Percentiles rank a stretch among this genome's conserved stretches.
phyloP scores from a whole-genome alignment of 2,888 invertebrate genomes.

The Ochropleura plecta region DNA sequence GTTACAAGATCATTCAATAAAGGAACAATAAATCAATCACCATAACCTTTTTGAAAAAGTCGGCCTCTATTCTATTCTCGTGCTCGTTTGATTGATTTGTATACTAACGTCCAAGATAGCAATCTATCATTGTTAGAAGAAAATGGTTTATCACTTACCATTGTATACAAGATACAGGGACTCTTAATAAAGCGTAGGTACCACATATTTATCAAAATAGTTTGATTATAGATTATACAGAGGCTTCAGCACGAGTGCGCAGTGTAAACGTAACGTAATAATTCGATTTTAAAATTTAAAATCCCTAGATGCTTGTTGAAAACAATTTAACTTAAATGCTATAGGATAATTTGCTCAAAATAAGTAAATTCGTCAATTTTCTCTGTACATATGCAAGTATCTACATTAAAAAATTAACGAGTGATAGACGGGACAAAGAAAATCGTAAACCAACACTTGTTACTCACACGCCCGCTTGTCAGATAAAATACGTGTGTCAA shows the following conservation, averaged over 20 bases:
- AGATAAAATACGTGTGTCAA: too few relatives aligned
- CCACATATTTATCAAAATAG: neutral
- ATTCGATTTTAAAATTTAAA: too few relatives aligned
- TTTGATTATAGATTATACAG: neutral
- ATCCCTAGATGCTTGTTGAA: too few relatives aligned
- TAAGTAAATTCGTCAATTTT: neutral
- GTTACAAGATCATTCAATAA: slow-evolving; percentile 37
- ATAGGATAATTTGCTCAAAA: neutral
- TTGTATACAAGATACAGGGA: slow-evolving; percentile 11
- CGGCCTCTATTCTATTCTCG: slow-evolving; percentile 52
- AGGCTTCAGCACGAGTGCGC: too few relatives aligned
- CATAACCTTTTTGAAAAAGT: slow-evolving; percentile 53
- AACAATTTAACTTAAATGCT: too few relatives aligned
- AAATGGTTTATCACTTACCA: slow-evolving; percentile 41
- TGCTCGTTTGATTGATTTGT: slow-evolving; percentile 52
- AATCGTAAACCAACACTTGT: too few relatives aligned
- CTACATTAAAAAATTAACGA: too few relatives aligned
- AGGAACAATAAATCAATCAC: slow-evolving; percentile 50
- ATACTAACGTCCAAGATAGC: slow-evolving; percentile 45
- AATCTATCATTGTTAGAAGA: slow-evolving; percentile 45
- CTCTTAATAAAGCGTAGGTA: neutral
- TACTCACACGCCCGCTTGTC: too few relatives aligned
- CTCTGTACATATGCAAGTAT: neutral
- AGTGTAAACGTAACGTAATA: too few relatives aligned
- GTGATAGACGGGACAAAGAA: too few relatives aligned